Evolutionary conservation across 2,888 invertebrate species (phyloP).

Genomic region (Drosophila borborema): DNA sequence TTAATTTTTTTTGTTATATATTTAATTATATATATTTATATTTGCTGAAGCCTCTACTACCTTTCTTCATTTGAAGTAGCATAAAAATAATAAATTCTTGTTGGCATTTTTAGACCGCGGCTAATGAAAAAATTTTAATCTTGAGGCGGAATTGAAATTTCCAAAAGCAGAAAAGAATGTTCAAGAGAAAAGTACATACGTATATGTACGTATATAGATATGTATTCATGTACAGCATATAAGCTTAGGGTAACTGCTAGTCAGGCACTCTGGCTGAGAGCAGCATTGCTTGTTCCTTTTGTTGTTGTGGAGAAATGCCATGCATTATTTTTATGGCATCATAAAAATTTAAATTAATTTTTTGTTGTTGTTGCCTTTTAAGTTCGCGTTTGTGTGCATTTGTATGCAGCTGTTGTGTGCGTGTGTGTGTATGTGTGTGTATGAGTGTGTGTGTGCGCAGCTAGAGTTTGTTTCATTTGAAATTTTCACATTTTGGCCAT

Average conservation of each 20-base stretch:
- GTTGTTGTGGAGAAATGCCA: constrained; percentile 48
- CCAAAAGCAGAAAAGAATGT: neutral
- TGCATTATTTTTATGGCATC: constrained; percentile 76
- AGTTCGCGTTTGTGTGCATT: constrained; percentile 31
- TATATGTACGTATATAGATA: no score
- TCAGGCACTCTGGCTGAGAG: neutral
- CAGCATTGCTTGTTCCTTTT: neutral
- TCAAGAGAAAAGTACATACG: neutral
- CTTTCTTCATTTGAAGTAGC: no score
- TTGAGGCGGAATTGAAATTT: neutral
- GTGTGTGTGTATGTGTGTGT: constrained; percentile 3
- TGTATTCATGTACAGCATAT: neutral
- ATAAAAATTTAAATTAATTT: constrained; percentile 79
- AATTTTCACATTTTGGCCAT: constrained; percentile 23
- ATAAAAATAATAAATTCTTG: no score
- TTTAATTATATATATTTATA: no score
- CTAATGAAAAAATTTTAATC: neutral
- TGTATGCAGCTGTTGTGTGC: constrained; percentile 54
- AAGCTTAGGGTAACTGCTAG: neutral
- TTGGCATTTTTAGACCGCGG: no score
- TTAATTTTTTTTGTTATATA: no score
- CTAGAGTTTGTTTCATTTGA: constrained; percentile 50
- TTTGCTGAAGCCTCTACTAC: no score
- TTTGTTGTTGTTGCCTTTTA: constrained; percentile 37
- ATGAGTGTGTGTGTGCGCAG: constrained; percentile 6